Evolutionary conservation across 2,797 vertebrate species (phyloP).

Genomic region (Enteromius argenteus): DNA sequence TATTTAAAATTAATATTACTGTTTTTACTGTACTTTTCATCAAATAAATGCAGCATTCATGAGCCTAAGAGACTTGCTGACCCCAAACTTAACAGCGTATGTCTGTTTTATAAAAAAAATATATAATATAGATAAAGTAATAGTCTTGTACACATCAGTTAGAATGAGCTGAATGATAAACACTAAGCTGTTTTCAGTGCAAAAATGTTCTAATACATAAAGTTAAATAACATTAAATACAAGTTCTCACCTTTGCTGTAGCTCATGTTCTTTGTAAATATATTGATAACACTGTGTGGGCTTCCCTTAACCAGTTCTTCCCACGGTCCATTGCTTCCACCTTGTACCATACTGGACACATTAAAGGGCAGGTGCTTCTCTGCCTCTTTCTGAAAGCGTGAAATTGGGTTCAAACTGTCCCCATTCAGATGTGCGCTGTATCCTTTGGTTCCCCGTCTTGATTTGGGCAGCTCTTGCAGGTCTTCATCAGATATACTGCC

Average conservation of each 20-base stretch:
- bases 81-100: background rate
- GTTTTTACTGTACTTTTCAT: background rate
- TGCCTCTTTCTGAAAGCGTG: constrained; percentile 90
- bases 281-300: constrained; percentile 94
- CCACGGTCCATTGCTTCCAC: constrained; percentile 81
- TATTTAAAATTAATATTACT: too few relatives aligned
- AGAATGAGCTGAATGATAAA: background rate
- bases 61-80: background rate
- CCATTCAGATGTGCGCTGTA: constrained; percentile 76
- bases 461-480: constrained; percentile 62
- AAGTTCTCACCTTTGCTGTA: constrained; percentile 81
- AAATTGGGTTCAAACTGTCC: constrained; percentile 76
- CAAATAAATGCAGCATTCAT: background rate
- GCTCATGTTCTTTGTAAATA: constrained; percentile 89
- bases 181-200: background rate
- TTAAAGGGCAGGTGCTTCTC: constrained; percentile 79
- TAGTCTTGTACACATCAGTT: background rate
- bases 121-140: background rate
- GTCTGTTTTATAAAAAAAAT: too few relatives aligned
- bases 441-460: constrained; percentile 74
- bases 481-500: constrained; percentile 84
- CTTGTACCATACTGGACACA: constrained; percentile 62
- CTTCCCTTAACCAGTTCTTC: constrained; percentile 93
- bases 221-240: background rate
- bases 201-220: background rate